Conservation (phyloP, 1,140 invertebrate species). For the Rhagoletis pomonella region DNA sequence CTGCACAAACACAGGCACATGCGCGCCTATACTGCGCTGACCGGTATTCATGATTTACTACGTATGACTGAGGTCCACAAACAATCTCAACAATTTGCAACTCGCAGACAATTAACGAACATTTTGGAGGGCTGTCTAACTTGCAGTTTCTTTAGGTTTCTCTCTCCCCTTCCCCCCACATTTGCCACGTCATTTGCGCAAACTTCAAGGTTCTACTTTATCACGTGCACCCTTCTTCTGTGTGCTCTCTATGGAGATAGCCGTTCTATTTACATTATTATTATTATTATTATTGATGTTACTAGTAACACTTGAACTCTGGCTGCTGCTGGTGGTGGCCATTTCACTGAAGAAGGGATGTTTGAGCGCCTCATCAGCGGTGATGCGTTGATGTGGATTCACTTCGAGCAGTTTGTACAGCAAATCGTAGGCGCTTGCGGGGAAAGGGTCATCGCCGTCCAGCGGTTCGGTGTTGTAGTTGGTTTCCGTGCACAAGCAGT, state of each 20-base stretch:
- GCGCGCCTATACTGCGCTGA: not conserved
- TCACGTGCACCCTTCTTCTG: conserved; percentile 26
- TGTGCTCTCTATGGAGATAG: not conserved
- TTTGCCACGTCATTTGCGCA: conserved; percentile 30
- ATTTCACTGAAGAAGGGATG: conserved; percentile 84
- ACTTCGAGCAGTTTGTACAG: conserved; percentile 99
- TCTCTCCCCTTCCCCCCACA: conserved; percentile 21
- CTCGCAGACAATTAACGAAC: not conserved
- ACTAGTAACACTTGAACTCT: not conserved
- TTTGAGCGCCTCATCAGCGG: conserved; percentile 96
- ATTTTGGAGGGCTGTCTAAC: not conserved
- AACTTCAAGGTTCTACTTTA: conserved; percentile 29
- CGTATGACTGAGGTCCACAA: not conserved
- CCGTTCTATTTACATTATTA: not conserved
- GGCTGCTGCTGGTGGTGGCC: not conserved
- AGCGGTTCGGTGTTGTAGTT: conserved; percentile 64
- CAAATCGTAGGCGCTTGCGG: conserved; percentile 90
- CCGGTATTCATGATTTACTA: not conserved
- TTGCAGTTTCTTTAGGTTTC: conserved; percentile 32
- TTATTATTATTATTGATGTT: conserved; percentile 53
- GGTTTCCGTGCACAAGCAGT: conserved; percentile 69
- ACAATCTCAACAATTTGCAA: not conserved
- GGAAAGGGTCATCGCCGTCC: conserved; percentile 68
- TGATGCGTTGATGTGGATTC: conserved; percentile 98
- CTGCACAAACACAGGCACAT: not conserved